A percentile compares a stretch with the other conserved stretches of the same genome.
phyloP scores from a whole-genome alignment of 92 coral and sea anemone genomes.

The Micromussa lordhowensis region DNA sequence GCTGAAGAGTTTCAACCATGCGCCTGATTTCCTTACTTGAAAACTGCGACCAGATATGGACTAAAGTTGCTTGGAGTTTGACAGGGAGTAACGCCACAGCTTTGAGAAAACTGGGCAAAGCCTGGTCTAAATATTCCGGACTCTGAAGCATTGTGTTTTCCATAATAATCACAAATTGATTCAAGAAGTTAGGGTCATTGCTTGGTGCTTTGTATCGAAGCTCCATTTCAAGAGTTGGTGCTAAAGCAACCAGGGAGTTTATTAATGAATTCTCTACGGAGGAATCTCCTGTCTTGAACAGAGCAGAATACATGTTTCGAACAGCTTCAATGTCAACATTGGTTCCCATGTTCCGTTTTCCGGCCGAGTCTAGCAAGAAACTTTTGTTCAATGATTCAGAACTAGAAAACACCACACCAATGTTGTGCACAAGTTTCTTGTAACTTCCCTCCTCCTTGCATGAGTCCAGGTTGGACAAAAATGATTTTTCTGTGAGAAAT shows the following conservation, averaged over 20 bases:
- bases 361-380: constrained; percentile 68
- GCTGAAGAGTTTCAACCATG: constrained; percentile 93
- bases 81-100: constrained; percentile 80
- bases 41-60: constrained; percentile 81
- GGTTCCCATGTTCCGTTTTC: constrained; percentile 48
- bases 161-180: constrained; percentile 88
- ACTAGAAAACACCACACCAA: constrained; percentile 91
- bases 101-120: constrained; percentile 90
- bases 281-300: constrained; percentile 83
- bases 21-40: constrained; percentile 73
- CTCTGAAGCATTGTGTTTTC: constrained; percentile 94
- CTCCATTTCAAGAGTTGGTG: constrained; percentile 83
- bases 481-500: constrained; percentile 76
- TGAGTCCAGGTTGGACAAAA: constrained; percentile 62
- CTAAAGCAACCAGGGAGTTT: constrained; percentile 82
- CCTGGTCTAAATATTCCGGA: constrained; percentile 93
- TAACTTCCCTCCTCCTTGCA: constrained; percentile 76
- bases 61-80: constrained; percentile 75
- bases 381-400: constrained; percentile 88
- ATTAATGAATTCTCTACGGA: constrained; percentile 93
- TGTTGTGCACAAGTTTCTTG: constrained; percentile 82
- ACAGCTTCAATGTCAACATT: constrained; percentile 90
- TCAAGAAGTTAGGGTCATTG: constrained; percentile 71
- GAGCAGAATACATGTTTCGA: constrained; percentile 67
- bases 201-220: constrained; percentile 65